Base-by-base conservation (phyloP, 2,113 vertebrate species). In the Rhinoptilus africanus region DNA sequence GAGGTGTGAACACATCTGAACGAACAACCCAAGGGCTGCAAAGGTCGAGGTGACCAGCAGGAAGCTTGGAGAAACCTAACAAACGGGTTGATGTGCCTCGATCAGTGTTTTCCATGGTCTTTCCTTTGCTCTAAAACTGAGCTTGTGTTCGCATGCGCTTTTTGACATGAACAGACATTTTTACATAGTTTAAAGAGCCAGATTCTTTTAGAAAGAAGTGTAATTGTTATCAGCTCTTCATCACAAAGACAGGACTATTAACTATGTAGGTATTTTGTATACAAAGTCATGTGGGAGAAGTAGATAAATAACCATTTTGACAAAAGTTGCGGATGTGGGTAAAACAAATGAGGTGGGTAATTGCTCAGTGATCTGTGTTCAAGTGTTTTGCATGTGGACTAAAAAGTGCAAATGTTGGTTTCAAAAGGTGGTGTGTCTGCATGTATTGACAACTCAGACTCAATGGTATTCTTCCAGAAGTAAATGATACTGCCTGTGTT, bases 381-480 rank as follows among this genome's bases (percentile, higher is more conserved):
- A 1, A 39, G 1, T 39, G 34, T 85, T 89, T 63, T 87, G 48
- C 56, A 7, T 28, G 34, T 54, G 51, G 50, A 71, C 72, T 82
- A 60, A 80, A 77, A 91, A 64, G 37, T 74, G 37, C 43, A 34
- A 72, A 56, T 0, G 1, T 6, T 51, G 35, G 9, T 41, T 93
- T 93, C 30, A 51, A 18, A 75, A 87, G 82, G 43, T 4, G 0
- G 3, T 30, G 39, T 2, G 2, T 23, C 12, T 75, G 64, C 32
- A 28, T 66, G 37, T 67, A 34, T 43, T 94, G 64, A 56, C 8
- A 56, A 11, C 32, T 51, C 80, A 27, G 35, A 60, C 60, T 73
- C 82, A 51, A 21, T 47, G 12, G 56, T 47, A 41, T 89, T 96
- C 81, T 84, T 91, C 69, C 43, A 92, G 89, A 96, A 66, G 14